phyloP scores from a whole-genome alignment of 2,888 invertebrate genomes.

The Norana najaformis region DNA sequence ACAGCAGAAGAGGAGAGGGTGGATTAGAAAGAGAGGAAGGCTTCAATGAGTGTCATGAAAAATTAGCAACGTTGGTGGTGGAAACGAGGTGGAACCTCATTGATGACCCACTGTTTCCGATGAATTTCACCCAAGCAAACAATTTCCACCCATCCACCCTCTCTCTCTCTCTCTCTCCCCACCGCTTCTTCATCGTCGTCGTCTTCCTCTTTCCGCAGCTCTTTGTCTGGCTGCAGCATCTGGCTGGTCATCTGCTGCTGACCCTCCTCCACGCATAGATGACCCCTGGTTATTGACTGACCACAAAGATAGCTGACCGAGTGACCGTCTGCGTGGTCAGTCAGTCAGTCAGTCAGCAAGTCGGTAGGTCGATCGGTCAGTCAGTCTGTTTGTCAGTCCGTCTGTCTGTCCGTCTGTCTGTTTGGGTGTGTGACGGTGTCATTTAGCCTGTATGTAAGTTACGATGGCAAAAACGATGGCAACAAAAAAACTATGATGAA shows the following conservation, averaged over 20 bases:
- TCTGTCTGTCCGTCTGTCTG: too few relatives aligned
- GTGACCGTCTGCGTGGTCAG: neutral
- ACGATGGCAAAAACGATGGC: too few relatives aligned
- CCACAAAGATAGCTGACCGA: neutral
- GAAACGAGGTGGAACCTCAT: neutral
- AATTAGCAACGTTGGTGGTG: neutral
- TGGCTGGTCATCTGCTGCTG: neutral
- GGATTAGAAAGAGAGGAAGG: too few relatives aligned
- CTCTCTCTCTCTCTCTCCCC: neutral
- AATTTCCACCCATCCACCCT: neutral
- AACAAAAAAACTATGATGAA: too few relatives aligned
- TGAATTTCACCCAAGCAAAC: neutral
- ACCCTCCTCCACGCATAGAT: constrained; percentile 1
- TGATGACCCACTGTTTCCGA: constrained; percentile 3
- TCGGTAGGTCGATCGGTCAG: neutral
- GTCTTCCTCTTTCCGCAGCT: neutral
- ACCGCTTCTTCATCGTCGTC: constrained; percentile 25
- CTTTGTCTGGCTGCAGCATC: neutral
- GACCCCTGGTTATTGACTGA: neutral
- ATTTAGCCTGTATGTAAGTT: too few relatives aligned
- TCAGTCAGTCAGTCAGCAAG: neutral
- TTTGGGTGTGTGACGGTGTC: too few relatives aligned
- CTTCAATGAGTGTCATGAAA: neutral
- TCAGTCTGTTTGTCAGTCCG: neutral
- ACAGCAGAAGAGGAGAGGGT: neutral